phyloP scores from a whole-genome alignment of 1,140 invertebrate genomes.

The Drosophila parvula region DNA sequence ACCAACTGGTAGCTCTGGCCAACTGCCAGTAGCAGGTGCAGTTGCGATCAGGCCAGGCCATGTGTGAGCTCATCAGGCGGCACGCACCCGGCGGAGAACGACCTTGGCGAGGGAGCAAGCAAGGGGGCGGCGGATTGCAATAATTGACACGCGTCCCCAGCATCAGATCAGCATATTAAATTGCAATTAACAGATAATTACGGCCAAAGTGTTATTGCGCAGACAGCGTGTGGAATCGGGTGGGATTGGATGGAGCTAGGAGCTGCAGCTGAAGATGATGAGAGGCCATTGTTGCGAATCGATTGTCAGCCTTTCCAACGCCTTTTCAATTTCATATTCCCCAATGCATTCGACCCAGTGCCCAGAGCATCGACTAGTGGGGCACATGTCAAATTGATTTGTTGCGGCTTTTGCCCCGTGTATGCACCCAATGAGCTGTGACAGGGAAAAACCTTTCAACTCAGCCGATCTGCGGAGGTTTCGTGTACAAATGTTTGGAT shows the following conservation, averaged over 20 bases:
- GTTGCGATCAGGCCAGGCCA: constrained; percentile 16
- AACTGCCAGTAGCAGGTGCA: constrained; percentile 63
- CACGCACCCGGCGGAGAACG: constrained; percentile 63
- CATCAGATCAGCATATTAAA: constrained; percentile 60
- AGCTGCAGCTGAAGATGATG: constrained; percentile 10
- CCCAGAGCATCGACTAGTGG: constrained; percentile 26
- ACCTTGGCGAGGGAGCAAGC: constrained; percentile 54
- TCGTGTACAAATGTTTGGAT: constrained; percentile 39
- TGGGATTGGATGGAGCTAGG: neutral
- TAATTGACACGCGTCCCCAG: constrained; percentile 33
- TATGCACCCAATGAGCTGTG: constrained; percentile 66
- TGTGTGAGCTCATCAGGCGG: constrained; percentile 67
- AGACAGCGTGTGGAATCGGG: constrained; percentile 14
- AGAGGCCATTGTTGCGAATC: constrained; percentile 13
- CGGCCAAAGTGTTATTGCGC: constrained; percentile 35
- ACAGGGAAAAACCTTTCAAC: constrained; percentile 71
- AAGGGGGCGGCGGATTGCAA: constrained; percentile 22
- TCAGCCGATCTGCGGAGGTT: constrained; percentile 44
- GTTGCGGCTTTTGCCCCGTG: constrained; percentile 48
- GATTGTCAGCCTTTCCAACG: constrained; percentile 28
- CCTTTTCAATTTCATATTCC: constrained; percentile 1
- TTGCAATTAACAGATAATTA: constrained; percentile 72
- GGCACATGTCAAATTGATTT: constrained; percentile 77
- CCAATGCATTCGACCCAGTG: constrained; percentile 40
- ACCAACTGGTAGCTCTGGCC: constrained; percentile 43